phyloP scores from a whole-genome alignment of 2,797 vertebrate genomes.

The Botia almorhae region DNA sequence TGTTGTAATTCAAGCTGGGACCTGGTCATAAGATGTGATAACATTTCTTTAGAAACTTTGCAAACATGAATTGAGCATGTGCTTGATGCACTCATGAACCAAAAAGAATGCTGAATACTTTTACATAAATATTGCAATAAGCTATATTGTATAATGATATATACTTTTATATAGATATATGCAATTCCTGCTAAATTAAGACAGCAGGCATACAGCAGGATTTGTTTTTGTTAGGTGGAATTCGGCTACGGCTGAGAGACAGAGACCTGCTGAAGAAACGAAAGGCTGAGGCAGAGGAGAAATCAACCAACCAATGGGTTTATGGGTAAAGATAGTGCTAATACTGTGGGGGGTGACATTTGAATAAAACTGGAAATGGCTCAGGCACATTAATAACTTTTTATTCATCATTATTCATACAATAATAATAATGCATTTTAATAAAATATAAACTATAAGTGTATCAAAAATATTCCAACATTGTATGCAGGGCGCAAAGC shows the following conservation, averaged over 20 bases:
- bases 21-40: background rate
- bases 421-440: too few species aligned
- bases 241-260: conserved; percentile 81
- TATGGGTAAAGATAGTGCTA: conserved; percentile 80
- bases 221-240: conserved; percentile 75
- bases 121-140: too few species aligned
- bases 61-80: background rate
- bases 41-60: background rate
- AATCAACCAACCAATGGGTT: conserved; percentile 85
- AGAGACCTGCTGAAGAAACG: conserved; percentile 89
- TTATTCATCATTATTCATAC: background rate
- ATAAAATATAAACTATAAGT: too few species aligned
- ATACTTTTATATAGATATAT: background rate
- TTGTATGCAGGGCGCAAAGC: conserved; percentile 74
- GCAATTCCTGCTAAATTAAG: background rate
- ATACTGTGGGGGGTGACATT: conserved; percentile 15
- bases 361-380: background rate
- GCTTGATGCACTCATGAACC: background rate
- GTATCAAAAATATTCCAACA: background rate
- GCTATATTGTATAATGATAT: too few species aligned
- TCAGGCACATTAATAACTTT: background rate
- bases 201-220: background rate
- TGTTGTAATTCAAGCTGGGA: background rate
- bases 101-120: background rate
- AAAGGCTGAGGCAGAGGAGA: conserved; percentile 86